A percentile compares a stretch with the other conserved stretches of the same genome.
These are phyloP conservation scores for Atethmia centrago DNA, from an alignment of 2,888 invertebrate species.

Conservation along the genomic window DNA sequence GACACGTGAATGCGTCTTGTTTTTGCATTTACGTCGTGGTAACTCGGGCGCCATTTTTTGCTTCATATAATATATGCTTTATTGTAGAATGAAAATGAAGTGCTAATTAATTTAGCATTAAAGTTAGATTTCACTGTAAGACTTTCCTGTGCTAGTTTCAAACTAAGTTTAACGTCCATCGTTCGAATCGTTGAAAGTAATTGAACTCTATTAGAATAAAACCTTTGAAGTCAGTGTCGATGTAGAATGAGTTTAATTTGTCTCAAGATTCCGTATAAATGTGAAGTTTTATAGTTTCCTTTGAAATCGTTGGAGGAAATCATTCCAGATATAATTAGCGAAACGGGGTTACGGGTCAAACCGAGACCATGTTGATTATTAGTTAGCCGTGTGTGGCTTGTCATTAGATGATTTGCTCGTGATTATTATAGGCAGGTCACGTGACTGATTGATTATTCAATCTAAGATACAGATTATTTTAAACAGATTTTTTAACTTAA, in stretches of 20 bases:
- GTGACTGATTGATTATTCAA: slow-evolving; percentile 20
- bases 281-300: slow-evolving; percentile 22
- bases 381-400: slow-evolving; percentile 15
- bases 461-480: background rate
- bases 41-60: slow-evolving; percentile 4
- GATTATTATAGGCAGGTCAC: slow-evolving; percentile 1
- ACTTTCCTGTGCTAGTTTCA: slow-evolving; percentile 13
- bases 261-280: slow-evolving; percentile 31
- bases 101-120: background rate
- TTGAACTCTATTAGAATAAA: slow-evolving; percentile 37
- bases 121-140: slow-evolving; percentile 8
- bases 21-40: slow-evolving; percentile 40
- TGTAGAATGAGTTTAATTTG: slow-evolving; percentile 44
- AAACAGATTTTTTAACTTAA: background rate
- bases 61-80: background rate
- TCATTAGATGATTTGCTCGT: slow-evolving; percentile 10
- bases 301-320: slow-evolving; percentile 44
- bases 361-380: slow-evolving; percentile 23
- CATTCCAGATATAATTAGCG: slow-evolving; percentile 29
- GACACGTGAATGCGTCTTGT: slow-evolving; percentile 62
- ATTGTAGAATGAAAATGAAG: background rate
- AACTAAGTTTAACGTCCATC: slow-evolving; percentile 10
- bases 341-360: slow-evolving; percentile 38
- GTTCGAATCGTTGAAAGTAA: slow-evolving; percentile 27
- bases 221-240: slow-evolving; percentile 57